Evolutionary conservation across 2,797 vertebrate genomes (phyloP), one percentile per base, ranked within the genome.

Genomic region (Galago senegalensis): DNA sequence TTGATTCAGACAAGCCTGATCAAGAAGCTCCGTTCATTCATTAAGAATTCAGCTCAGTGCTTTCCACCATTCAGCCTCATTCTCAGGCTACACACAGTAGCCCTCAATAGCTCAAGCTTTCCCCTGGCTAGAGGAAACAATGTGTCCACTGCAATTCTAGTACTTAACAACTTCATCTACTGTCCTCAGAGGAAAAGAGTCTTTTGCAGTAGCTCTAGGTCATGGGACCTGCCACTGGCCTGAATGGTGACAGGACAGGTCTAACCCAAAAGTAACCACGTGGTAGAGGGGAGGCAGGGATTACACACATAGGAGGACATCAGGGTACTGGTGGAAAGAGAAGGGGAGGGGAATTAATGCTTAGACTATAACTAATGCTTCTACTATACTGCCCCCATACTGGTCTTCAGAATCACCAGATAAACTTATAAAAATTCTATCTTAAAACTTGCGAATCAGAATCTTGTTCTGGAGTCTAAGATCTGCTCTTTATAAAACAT

Each of bases 371-470:
- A 73, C 5, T 1, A 79, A 43, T 23, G 61, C 8, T 18, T 75
- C 31, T 43, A 70, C 9, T n/a, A 0, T 27, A 56, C 8, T 18
- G 70, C 34, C 43, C 65, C 9, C n/a, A 0, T 21, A 63, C 6
- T 29, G 20, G 85, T 25, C 10, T 61, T 60, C 25, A 83, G 53
- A 77, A 77, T 72, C 21, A 49, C 13, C 4, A 46, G 61, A 80
- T 27, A 29, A 37, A 73, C 3, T 6, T 89, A 40, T 4, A 63
- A 61, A 85, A 75, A 53, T 56, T 72, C 27, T 69, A 58, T 3
- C 37, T 83, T 49, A 76, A 95, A 94, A 80, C 29, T 43, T 91
- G 18, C 61, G 5, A 53, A 63, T 34, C 43, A 63, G 75, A 95
- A 25, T 53, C 79, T 58, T 43, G 7, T n/a, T 49, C 37, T 86